phyloP scores from a whole-genome alignment of 2,888 invertebrate genomes.

The Rhodophaea formosa region DNA sequence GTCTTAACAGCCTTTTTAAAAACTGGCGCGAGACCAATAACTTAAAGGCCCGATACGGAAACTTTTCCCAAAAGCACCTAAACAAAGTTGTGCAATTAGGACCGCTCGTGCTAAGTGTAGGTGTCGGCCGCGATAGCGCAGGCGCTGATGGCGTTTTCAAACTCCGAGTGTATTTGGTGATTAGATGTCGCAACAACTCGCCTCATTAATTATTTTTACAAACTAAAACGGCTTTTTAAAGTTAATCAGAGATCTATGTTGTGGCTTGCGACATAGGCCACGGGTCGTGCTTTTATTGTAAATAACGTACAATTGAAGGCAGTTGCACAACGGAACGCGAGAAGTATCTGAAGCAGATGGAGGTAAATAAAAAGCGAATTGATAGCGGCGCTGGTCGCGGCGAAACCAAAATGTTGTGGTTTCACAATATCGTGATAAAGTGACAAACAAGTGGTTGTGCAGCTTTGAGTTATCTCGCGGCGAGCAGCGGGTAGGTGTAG shows the following conservation, averaged over 20 bases:
- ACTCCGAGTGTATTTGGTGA: slow-evolving; percentile 35
- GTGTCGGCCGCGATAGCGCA: slow-evolving; percentile 53
- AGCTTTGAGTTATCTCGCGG: slow-evolving; percentile 37
- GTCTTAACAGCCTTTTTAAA: slow-evolving; percentile 54
- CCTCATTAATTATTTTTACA: slow-evolving; percentile 8
- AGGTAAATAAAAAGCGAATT: slow-evolving; percentile 30
- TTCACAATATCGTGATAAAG: slow-evolving; percentile 44
- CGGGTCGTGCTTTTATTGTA: slow-evolving; percentile 2
- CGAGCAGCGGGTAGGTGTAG: slow-evolving; percentile 28
- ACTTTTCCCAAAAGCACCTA: slow-evolving; percentile 56
- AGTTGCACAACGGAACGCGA: slow-evolving; percentile 6
- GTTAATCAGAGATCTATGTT: slow-evolving; percentile 1
- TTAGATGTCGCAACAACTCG: slow-evolving; percentile 26
- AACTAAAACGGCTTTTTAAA: background rate
- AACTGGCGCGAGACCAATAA: slow-evolving; percentile 43
- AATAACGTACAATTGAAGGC: background rate
- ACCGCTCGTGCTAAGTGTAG: slow-evolving; percentile 45
- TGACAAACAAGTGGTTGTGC: slow-evolving; percentile 44
- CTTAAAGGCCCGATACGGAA: slow-evolving; percentile 48
- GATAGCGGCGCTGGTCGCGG: slow-evolving; percentile 31
- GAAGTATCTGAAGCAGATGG: slow-evolving; percentile 17
- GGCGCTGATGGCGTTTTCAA: slow-evolving; percentile 47
- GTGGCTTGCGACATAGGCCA: background rate
- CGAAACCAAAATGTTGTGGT: slow-evolving; percentile 33
- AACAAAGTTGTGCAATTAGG: slow-evolving; percentile 61